Evolutionary conservation across 2,113 vertebrate species (phyloP).

Genomic region (Hemichromis elongatus): DNA sequence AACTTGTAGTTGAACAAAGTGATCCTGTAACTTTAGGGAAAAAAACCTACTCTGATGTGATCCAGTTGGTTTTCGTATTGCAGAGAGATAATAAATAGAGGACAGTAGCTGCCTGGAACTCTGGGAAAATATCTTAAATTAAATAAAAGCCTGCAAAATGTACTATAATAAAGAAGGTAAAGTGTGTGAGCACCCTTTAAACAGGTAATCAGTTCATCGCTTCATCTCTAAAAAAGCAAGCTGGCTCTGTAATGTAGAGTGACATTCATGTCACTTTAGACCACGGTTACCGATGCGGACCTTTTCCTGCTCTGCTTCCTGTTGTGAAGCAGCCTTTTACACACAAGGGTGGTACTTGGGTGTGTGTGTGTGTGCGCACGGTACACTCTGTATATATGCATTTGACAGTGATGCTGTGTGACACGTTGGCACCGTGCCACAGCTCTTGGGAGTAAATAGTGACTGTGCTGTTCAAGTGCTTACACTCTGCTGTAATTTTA

Average conservation of each 20-base stretch:
- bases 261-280: background rate
- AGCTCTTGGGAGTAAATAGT: background rate
- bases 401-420: background rate
- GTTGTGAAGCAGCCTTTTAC: slow-evolving; percentile 14
- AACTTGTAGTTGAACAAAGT: background rate
- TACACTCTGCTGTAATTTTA: background rate
- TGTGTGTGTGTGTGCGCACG: background rate
- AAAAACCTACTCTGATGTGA: background rate
- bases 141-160: background rate
- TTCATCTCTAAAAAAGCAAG: background rate
- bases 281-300: background rate
- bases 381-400: background rate
- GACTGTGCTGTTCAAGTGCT: background rate
- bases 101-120: background rate
- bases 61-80: background rate
- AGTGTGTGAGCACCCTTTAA: background rate
- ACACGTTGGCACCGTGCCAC: background rate
- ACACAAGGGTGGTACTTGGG: slow-evolving; percentile 45
- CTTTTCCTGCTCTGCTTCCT: slow-evolving; percentile 55
- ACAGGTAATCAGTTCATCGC: background rate
- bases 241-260: background rate
- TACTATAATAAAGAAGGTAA: background rate
- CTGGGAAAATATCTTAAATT: background rate
- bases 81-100: background rate
- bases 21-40: background rate